phyloP scores from a whole-genome alignment of 2,888 invertebrate species.

The Syrphus vitripennis region DNA sequence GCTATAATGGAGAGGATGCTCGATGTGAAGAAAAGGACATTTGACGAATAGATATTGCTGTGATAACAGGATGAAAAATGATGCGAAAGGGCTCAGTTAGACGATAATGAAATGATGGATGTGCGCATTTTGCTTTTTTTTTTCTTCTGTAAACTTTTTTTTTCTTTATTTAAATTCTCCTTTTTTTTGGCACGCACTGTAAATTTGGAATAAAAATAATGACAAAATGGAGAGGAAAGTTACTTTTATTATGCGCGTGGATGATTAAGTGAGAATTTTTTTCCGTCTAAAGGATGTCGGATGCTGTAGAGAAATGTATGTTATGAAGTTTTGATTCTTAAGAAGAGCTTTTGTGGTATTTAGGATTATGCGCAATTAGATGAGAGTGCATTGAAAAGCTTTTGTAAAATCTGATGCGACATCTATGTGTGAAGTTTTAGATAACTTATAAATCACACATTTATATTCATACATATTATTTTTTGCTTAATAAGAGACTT shows the following conservation, averaged over 20 bases:
- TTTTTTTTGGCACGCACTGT: conserved; percentile 15
- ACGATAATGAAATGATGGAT: conserved; percentile 64
- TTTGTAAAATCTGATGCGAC: not conserved
- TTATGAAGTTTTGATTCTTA: conserved; percentile 13
- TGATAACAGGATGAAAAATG: conserved; percentile 52
- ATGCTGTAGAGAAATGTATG: conserved; percentile 53
- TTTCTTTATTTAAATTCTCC: not conserved
- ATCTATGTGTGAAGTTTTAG: conserved; percentile 20
- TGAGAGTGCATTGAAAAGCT: conserved; percentile 1
- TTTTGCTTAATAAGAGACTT: not conserved
- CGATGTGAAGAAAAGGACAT: conserved; percentile 19
- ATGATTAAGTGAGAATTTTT: conserved; percentile 61
- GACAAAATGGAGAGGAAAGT: conserved; percentile 50
- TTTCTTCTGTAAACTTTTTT: not conserved
- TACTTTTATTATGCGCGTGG: conserved; percentile 54
- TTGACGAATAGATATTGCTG: conserved; percentile 18
- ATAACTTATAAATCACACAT: not conserved
- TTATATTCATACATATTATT: too few species aligned
- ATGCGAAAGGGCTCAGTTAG: conserved; percentile 47
- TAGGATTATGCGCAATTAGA: conserved; percentile 37
- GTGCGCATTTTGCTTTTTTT: conserved; percentile 14
- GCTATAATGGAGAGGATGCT: conserved; percentile 10
- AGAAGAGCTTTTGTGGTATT: conserved; percentile 17
- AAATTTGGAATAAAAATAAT: conserved; percentile 29
- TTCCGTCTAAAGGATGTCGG: conserved; percentile 61